Base-by-base conservation (phyloP, 2,113 vertebrate genomes). In the Hipposideros armiger region DNA sequence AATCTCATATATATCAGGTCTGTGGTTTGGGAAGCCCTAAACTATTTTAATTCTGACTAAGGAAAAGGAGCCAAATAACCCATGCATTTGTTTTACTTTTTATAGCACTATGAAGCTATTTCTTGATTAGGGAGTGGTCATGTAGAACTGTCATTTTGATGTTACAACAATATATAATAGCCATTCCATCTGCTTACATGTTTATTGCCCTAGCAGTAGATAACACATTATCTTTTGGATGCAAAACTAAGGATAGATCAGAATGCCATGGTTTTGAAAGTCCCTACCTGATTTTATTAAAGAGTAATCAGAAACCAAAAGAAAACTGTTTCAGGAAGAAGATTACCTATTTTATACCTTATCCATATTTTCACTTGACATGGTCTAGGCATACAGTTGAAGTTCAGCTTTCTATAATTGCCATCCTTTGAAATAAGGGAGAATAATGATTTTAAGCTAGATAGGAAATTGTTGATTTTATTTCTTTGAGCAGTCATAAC, bases 381-480 rank as follows among this genome's bases (percentile, higher is more conserved):
- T 45, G 7, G 7, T 56, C 1, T 64, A 52, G 19, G 10, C 47
- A 60, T 60, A 54, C 17, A 58, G 24, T 72, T 90, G 74, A 87
- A 24, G 30, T 69, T 84, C 36, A 64, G n/a, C 5, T 85, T 89
- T 87, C 62, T 78, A 6, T 77, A 89, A 84, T 28, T 86, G 62
- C 9, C 9, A 52, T 16, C 16, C 10, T 92, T 95, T 40, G 42
- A 85, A 92, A 90, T 70, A 16, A 83, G 40, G 7, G 30, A 40
- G 83, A 73, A 58, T 16, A 84, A 69, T 74, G 42, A 62, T 85
- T 88, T 81, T 58, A 95, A 76, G 45, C 22, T 28, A 69, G 47
- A 70, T 11, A 96, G 22, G 30, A 96, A 81, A 85, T 45, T 80
- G 32, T 64, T 83, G 3, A 89, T 83, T 96, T 86, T 56, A 77